Evolutionary conservation across 2,113 vertebrate species (phyloP), one percentile per base, ranked within the genome.

Genomic region (Accipiter cooperii): DNA sequence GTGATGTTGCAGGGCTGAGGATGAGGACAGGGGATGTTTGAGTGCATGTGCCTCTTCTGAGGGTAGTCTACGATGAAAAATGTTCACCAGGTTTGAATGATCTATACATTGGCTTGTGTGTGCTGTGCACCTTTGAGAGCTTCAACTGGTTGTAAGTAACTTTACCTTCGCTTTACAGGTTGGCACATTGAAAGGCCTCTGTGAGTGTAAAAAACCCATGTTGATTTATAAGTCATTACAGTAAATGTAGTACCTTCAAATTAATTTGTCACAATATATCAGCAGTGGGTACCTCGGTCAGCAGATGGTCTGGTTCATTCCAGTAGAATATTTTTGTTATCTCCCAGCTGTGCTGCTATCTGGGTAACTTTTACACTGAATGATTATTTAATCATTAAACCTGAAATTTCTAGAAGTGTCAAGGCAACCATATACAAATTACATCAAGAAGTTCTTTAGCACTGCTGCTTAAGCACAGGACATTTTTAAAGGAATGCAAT

Each of bases 371-470:
- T 58, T 70, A 91, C n/a, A 66, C 17, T 28, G 49, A 80, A 84
- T 80, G 31, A 58, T 84, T 96, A 89, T 86, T 92, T 90, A 65
- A 55, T 90, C 49, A 58, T 70, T 84, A 78, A 89, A 95, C 34
- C 25, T 81, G 46, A 84, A 89, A 78, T 91, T 95, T 74, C 34
- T 80, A 58, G 46, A 84, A 74, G 14, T 63, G 31, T 84, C 3
- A 5, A 77, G 82, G 82, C 85, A 86, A 58, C 54, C 58, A 63
- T 66, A 46, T 60, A 84, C 34, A 83, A 85, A 94, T 89, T 75
- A 91, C 89, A 83, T 89, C 34, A 89, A 80, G 44, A 57, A 60
- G 34, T 79, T 94, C 25, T 93, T 90, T 29, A 86, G 54, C 66
- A 69, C 21, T 77, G 34, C 36, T 90, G n/a, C 55, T 95, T 95